Base-by-base conservation (phyloP, 2,888 invertebrate genomes). In the Lymantria dispar region DNA sequence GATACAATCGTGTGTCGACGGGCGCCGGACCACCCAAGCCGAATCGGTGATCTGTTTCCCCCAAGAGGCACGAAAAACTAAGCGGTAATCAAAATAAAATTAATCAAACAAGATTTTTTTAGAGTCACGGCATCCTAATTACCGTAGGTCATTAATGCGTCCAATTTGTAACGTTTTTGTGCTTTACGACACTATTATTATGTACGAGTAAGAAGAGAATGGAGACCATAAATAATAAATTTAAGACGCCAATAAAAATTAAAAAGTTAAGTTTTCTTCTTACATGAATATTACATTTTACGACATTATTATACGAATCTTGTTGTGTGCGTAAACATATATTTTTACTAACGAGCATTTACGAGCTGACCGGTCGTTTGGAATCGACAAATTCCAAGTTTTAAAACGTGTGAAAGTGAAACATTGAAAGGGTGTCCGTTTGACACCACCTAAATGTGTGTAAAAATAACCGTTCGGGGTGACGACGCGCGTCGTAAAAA, bases 381-480 rank as follows among this genome's bases (percentile, higher is more conserved):
- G 70, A 74, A 77, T 72, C 70, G 80, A 80, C 81, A 81, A 83
- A 86, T 82, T 78, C 80, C 72, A 75, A 62, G 67, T 85, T 83
- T 86, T 78, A 83, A 79, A 87, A 88, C 87, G 88, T 90, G 87
- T 87, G 88, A 90, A 87, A 87, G 85, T 83, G 78, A 77, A 85
- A 80, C 72, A 83, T 76, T 81, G 80, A 76, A 77, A 78, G 84
- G 82, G 78, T 78, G 60, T 56, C 69, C 29, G 40, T 70, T 69
- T 72, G 76, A 77, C 77, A 67, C 54, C 47, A 54, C 68, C 66
- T 81, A 81, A 84, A 83, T 77, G 71, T 71, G 61, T 56, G 73
- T 74, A 74, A 78, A 78, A 75, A 76, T 56, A 79, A 73, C 79
- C 78, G 74, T 74, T 65, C 73, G 78, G 78, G 82, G 83, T 81